A percentile compares a stretch with the other conserved stretches of the same genome.
These are phyloP conservation scores for Stegodyphus dumicola DNA, from an alignment of 1,140 invertebrate genomes.

Conservation along the genomic window DNA sequence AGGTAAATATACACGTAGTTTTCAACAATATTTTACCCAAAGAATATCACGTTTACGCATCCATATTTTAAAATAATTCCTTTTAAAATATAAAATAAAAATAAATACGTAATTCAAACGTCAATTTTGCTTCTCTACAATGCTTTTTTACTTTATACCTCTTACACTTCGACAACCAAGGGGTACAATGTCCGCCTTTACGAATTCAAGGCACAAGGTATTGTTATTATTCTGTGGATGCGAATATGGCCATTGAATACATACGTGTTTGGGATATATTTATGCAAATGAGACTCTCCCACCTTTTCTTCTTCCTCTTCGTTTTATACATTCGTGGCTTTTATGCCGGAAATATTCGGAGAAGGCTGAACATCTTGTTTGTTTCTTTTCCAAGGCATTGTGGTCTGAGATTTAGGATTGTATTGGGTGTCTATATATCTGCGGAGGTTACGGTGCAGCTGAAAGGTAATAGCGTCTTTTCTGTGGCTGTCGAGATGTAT, in stretches of 20 bases:
- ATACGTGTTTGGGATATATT: slow-evolving; percentile 17
- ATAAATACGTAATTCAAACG: too few species aligned
- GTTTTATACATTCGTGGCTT: slow-evolving; percentile 30
- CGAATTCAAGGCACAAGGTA: slow-evolving; percentile 26
- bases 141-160: too few species aligned
- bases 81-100: too few species aligned
- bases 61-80: too few species aligned
- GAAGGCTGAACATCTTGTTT: background rate
- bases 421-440: slow-evolving; percentile 6
- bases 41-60: too few species aligned
- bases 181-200: background rate
- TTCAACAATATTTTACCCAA: too few species aligned
- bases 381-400: background rate
- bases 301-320: background rate
- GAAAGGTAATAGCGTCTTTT: background rate
- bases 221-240: slow-evolving; percentile 51
- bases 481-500: background rate
- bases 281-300: slow-evolving; percentile 33
- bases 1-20: too few species aligned
- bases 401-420: slow-evolving; percentile 9
- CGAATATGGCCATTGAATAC: slow-evolving; percentile 22
- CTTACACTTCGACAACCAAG: too few species aligned
- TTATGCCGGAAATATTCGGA: slow-evolving; percentile 27
- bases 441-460: too few species aligned
- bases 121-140: too few species aligned